Evolutionary conservation across 2,888 invertebrate species (phyloP).

Genomic region (Tipula unca): DNA sequence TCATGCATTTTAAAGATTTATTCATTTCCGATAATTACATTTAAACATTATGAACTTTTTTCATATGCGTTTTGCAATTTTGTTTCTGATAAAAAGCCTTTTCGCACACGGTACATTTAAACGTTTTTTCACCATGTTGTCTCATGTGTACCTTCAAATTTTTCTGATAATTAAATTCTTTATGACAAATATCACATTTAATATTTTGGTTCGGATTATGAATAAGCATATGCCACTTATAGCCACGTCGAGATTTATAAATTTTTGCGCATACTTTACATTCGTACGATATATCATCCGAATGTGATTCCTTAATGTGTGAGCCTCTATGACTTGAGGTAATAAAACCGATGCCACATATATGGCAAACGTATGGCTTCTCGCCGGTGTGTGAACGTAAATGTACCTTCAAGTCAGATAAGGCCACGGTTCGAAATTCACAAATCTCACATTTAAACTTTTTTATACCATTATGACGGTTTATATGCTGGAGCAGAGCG

Average conservation of each 20-base stretch:
- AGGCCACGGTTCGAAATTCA: background rate
- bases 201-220: background rate
- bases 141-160: background rate
- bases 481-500: background rate
- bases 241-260: background rate
- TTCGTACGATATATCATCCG: background rate
- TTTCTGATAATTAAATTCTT: background rate
- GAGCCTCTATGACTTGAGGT: background rate
- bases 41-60: background rate
- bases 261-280: background rate
- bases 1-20: no score
- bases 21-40: no score
- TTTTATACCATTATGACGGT: background rate
- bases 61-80: background rate
- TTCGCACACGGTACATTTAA: background rate
- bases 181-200: background rate
- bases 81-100: background rate
- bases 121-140: background rate
- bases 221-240: background rate
- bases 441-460: background rate
- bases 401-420: background rate
- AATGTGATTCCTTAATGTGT: background rate
- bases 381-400: background rate
- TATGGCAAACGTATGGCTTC: background rate
- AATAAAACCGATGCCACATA: background rate